Conservation (phyloP, 2,797 vertebrate genomes). For the Brachyrhaphis roseni region DNA sequence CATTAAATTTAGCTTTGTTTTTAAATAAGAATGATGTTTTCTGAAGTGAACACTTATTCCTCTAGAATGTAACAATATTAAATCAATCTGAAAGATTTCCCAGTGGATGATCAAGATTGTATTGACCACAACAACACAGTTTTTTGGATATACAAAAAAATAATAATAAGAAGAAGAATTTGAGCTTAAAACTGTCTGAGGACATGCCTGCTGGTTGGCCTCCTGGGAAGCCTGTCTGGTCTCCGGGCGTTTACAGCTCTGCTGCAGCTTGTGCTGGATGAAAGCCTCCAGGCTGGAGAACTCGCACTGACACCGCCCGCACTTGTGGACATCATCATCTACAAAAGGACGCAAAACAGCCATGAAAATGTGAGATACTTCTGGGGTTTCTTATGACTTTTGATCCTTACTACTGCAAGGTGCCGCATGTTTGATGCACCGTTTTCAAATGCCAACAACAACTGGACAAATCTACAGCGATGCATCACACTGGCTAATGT, state of each 20-base stretch:
- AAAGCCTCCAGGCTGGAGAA: constrained; percentile 93
- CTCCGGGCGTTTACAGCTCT: constrained; percentile 84
- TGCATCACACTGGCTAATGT: constrained; percentile 11
- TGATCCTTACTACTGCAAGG: neutral
- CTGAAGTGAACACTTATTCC: neutral
- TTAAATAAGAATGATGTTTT: neutral
- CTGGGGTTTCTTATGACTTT: neutral
- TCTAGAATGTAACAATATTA: neutral
- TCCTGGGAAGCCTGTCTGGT: constrained; percentile 52
- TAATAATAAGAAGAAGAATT: neutral
- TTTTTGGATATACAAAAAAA: neutral
- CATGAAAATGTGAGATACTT: neutral
- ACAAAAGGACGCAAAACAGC: neutral
- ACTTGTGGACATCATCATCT: constrained; percentile 87
- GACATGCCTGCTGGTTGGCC: constrained; percentile 42
- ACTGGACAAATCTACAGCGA: neutral
- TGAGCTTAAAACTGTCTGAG: neutral
- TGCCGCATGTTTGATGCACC: neutral
- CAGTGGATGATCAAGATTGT: neutral
- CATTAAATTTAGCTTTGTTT: neutral
- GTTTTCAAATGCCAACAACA: neutral
- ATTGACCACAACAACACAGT: neutral
- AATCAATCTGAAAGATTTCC: neutral
- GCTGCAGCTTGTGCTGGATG: constrained; percentile 94
- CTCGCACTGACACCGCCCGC: constrained; percentile 93